These are phyloP conservation scores for Exocentrus adspersus DNA, from an alignment of 2,888 invertebrate species.

Conservation along the genomic window DNA sequence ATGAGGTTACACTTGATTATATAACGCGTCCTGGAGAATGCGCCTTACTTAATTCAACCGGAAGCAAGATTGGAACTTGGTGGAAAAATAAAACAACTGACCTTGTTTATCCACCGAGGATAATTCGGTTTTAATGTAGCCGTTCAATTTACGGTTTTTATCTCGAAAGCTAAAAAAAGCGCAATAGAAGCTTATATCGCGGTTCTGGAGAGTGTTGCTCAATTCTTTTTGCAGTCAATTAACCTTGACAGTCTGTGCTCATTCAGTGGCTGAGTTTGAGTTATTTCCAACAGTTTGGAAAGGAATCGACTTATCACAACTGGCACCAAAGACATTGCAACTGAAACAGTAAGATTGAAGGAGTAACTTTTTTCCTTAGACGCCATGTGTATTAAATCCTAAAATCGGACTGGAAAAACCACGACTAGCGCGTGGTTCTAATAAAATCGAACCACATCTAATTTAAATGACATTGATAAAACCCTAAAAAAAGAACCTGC, in stretches of 20 bases:
- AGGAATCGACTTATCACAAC: no score
- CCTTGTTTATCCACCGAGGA: not conserved
- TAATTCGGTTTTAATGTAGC: not conserved
- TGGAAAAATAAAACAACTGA: not conserved
- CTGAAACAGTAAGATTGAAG: no score
- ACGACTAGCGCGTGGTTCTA: not conserved
- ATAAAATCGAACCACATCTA: constrained; percentile 17
- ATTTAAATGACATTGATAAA: constrained; percentile 17
- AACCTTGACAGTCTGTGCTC: not conserved
- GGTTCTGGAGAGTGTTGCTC: not conserved
- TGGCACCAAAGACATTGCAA: no score
- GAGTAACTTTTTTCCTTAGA: constrained; percentile 1
- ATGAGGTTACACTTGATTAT: not conserved
- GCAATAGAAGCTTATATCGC: not conserved
- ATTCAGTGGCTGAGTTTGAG: not conserved
- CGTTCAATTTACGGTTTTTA: not conserved
- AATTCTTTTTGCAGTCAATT: not conserved
- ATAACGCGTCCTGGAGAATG: not conserved
- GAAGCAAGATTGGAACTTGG: not conserved
- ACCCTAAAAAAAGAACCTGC: constrained; percentile 1
- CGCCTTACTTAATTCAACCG: not conserved
- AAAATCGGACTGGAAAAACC: constrained; percentile 7
- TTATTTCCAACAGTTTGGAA: not conserved
- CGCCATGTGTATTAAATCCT: not conserved
- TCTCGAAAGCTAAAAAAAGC: not conserved